Conservation (phyloP, 2,113 vertebrate genomes). For the Sylvilagus bachmani region DNA sequence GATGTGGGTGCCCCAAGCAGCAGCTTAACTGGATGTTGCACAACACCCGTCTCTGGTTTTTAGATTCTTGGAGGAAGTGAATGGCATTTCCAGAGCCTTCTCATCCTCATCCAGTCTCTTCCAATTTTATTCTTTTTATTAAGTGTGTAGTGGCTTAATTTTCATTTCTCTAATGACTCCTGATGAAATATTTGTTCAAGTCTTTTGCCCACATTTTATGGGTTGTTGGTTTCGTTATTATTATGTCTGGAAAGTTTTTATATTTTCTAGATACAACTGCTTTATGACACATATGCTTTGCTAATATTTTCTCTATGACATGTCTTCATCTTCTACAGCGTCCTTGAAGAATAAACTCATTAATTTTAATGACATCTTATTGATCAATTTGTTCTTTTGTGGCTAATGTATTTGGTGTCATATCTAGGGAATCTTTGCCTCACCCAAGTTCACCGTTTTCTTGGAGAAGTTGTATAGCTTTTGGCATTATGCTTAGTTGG, state of each 20-base stretch:
- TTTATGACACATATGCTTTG: not conserved
- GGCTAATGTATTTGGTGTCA: not conserved
- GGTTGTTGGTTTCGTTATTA: not conserved
- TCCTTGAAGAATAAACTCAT: not conserved
- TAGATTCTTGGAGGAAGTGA: not conserved
- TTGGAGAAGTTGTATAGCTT: not conserved
- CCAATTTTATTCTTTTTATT: not conserved
- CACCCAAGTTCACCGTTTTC: not conserved
- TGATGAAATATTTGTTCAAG: not conserved
- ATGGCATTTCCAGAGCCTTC: not conserved
- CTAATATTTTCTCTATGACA: slow-evolving; percentile 26
- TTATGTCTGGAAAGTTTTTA: not conserved
- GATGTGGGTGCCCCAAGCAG: too few relatives aligned
- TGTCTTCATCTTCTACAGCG: not conserved
- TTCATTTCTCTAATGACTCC: not conserved
- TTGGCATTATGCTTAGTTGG: not conserved
- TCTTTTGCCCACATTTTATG: not conserved
- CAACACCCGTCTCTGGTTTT: too few relatives aligned
- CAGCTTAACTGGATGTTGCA: too few relatives aligned
- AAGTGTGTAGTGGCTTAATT: not conserved
- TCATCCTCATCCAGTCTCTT: not conserved
- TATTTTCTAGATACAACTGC: not conserved
- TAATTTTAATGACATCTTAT: not conserved
- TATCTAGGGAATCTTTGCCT: slow-evolving; percentile 28
- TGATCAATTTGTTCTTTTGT: not conserved